A percentile compares a stretch with the other conserved stretches of the same genome.
phyloP scores from a whole-genome alignment of 2,888 invertebrate genomes.

The Oconnorella tubifera region DNA sequence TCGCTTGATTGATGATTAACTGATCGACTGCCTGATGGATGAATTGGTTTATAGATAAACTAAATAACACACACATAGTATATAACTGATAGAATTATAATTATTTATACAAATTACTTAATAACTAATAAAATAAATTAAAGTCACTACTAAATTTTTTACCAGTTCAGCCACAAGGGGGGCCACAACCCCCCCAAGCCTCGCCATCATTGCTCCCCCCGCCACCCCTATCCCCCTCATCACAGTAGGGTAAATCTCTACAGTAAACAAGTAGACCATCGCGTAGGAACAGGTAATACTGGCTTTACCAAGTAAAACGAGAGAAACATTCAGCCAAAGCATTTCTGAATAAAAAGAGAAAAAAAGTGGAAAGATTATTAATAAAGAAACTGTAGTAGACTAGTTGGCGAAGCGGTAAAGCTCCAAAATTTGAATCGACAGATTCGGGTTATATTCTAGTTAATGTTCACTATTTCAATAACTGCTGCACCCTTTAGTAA shows the following conservation, averaged over 20 bases:
- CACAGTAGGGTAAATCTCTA: conserved; percentile 82
- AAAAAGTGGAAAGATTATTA: too few species aligned
- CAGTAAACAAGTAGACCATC: conserved; percentile 80
- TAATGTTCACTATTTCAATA: too few species aligned
- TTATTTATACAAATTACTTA: neutral
- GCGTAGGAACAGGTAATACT: conserved; percentile 78
- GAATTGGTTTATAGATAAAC: neutral
- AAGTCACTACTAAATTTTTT: conserved; percentile 7
- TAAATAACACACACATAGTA: neutral
- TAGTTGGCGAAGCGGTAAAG: too few species aligned
- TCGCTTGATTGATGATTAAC: too few species aligned
- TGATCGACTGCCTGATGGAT: too few species aligned
- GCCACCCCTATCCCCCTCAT: conserved; percentile 82
- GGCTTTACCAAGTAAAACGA: conserved; percentile 64
- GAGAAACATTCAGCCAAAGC: neutral
- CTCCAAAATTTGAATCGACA: too few species aligned
- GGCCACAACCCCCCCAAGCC: conserved; percentile 78
- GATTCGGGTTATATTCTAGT: too few species aligned
- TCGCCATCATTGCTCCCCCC: conserved; percentile 76
- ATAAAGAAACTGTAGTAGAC: too few species aligned
- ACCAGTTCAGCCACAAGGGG: conserved; percentile 67
- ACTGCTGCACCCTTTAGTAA: too few species aligned
- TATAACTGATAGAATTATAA: neutral
- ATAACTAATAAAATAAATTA: neutral
- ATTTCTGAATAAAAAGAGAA: too few species aligned